Base-by-base conservation (phyloP, 2,888 invertebrate species). In the Andrena trimmerana region DNA sequence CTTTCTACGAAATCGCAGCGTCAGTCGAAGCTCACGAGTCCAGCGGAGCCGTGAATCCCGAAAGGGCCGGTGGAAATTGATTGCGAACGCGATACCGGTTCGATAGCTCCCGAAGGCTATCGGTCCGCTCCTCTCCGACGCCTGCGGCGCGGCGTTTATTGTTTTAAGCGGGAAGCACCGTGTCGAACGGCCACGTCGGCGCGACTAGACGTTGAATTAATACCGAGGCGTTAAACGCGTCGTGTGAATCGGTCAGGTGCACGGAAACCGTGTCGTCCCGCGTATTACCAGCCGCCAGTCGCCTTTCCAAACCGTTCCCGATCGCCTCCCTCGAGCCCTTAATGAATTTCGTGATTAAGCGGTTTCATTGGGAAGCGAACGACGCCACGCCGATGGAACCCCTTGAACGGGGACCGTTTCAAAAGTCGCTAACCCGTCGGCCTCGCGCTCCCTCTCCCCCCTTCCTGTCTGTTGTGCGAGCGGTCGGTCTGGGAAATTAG, bases 181-280 rank as follows among this genome's bases (percentile, higher is more conserved):
- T 48, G 72, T 60, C 67, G 78, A 76, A 83, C 78, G 63, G 83
- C 70, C 72, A 10, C 59, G 83, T 81, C 84, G 85, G 77, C 20
- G 16, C 48, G 6, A 36, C 29, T 84, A 78, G 85, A 83, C 83
- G 85, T 86, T 86, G 86, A 91, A 90, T 91, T 91, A 90, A 91
- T 90, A 88, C 84, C 88, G 77, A 85, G 42, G 86, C 84, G 88
- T 87, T 92, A 90, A 92, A 92, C 84, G 90, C 88, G 87, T 85
- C 91, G 91, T 93, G 93, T 90, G 93, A 93, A 92, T 87, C 84
- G 89, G 90, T 92, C 93, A 93, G 93, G 91, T 93, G 93, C 83
- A 78, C 85, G 86, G 76, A 74, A 82, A 87, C 73, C 88, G 87
- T 84, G 85, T 86, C 86, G 84, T 85, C 76, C 83, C 81, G 79